Conservation (phyloP, 2,797 vertebrate genomes). For the Brachyalestes nurse region DNA sequence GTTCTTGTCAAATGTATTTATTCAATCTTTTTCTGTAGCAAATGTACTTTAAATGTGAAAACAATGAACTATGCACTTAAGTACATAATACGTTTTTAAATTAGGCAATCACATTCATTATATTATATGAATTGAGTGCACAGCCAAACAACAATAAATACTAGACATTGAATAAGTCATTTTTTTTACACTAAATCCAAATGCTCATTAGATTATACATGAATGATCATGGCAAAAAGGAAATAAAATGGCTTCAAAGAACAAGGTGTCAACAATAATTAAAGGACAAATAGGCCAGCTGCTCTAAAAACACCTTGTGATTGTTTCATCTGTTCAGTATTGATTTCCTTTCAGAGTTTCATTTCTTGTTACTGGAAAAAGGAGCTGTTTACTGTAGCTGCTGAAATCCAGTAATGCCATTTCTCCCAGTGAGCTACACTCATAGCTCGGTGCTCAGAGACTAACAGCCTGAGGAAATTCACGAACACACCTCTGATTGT, state of each 20-base stretch:
- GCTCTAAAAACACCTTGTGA: slow-evolving; percentile 7
- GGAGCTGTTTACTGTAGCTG: slow-evolving; percentile 13
- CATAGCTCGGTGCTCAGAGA: slow-evolving; percentile 14
- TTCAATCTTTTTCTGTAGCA: no score
- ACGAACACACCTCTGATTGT: slow-evolving; percentile 1
- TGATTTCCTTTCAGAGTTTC: slow-evolving; percentile 30
- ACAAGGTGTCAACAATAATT: slow-evolving; percentile 13
- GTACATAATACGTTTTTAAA: neutral
- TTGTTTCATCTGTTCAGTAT: slow-evolving; percentile 34
- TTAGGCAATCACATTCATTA: neutral
- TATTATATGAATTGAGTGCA: neutral
- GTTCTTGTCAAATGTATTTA: no score
- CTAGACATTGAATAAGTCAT: neutral
- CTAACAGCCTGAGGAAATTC: slow-evolving; percentile 12
- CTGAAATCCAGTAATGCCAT: slow-evolving; percentile 7
- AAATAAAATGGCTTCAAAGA: neutral
- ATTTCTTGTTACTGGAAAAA: slow-evolving; percentile 26
- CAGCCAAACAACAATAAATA: neutral
- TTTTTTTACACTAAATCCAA: neutral
- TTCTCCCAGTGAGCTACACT: slow-evolving; percentile 14
- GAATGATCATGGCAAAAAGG: neutral
- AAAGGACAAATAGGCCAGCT: slow-evolving; percentile 3
- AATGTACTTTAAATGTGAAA: no score
- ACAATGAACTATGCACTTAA: neutral
- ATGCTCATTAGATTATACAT: neutral